A percentile compares a stretch with the other conserved stretches of the same genome.
phyloP scores from a whole-genome alignment of 2,888 invertebrate species.

The Tenthredo livida region DNA sequence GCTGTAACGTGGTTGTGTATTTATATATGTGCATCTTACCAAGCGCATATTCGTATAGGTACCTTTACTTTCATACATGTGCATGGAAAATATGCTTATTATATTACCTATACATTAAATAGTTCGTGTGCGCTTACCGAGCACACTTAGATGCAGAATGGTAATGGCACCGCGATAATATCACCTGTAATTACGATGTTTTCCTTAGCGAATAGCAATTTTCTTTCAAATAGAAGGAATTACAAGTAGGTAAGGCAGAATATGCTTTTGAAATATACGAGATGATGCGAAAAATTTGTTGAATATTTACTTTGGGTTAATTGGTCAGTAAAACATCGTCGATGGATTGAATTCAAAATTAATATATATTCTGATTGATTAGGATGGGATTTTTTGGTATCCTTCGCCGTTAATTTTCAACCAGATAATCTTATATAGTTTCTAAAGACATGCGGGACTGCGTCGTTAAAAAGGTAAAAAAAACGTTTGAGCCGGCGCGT shows the following conservation, averaged over 20 bases:
- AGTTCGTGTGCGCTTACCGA: not conserved
- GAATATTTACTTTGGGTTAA: not conserved
- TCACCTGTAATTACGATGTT: conserved; percentile 24
- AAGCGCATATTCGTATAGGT: not conserved
- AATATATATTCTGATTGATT: not conserved
- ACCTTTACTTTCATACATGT: not conserved
- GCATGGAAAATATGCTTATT: not conserved
- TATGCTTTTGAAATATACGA: not conserved
- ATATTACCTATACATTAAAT: conserved; percentile 16
- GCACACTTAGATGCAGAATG: not conserved
- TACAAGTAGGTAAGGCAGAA: not conserved
- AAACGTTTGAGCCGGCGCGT: not conserved
- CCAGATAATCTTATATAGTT: not conserved
- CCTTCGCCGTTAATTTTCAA: not conserved
- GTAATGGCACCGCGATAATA: conserved; percentile 38
- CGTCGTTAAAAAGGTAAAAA: not conserved
- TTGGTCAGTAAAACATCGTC: not conserved
- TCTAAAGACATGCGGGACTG: not conserved
- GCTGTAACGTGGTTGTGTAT: not conserved
- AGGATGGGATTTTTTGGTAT: not conserved
- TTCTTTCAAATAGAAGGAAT: not conserved
- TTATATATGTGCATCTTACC: not conserved
- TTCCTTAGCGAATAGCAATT: conserved; percentile 2
- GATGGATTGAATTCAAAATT: not conserved
- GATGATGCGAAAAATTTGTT: not conserved